A percentile compares a stretch with the other conserved stretches of the same genome.
Evolutionary conservation across 2,113 vertebrate species (phyloP).

Genomic region (Chlorodrepanis virens): DNA sequence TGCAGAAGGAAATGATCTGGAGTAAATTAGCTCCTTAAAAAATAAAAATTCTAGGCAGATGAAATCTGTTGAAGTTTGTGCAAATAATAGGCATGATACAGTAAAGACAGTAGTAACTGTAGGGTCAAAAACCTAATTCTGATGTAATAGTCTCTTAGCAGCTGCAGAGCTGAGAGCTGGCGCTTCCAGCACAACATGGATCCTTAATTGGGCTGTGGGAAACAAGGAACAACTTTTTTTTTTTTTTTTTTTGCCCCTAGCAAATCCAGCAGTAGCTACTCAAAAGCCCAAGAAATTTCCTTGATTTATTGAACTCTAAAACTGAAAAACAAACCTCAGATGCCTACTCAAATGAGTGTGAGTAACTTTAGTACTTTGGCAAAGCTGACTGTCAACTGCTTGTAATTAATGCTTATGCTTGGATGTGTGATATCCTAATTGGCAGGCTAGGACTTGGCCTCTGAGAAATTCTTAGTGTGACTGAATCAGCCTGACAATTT

Average conservation of each 20-base stretch:
- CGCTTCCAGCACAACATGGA: background rate
- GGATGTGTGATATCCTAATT: background rate
- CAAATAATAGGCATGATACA: background rate
- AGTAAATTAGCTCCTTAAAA: background rate
- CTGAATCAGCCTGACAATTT: background rate
- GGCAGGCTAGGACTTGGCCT: background rate
- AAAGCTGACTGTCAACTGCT: background rate
- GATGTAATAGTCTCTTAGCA: background rate
- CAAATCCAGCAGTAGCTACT: background rate
- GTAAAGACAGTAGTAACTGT: background rate
- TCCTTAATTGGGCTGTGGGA: background rate
- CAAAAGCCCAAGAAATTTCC: background rate
- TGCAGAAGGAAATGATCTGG: background rate
- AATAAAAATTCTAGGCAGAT: background rate
- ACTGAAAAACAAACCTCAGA: background rate
- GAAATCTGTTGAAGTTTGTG: background rate
- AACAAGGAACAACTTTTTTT: background rate
- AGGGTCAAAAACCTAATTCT: background rate
- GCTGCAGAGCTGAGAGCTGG: background rate
- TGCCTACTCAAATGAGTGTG: background rate
- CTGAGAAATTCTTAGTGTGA: background rate
- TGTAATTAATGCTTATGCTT: background rate
- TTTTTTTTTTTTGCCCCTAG: background rate
- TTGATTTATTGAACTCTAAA: background rate
- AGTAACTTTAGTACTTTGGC: background rate